Percentiles rank a stretch among this genome's conserved stretches.
phyloP scores from a whole-genome alignment of 2,797 vertebrate species.

The Stomatorhinus walkeri region DNA sequence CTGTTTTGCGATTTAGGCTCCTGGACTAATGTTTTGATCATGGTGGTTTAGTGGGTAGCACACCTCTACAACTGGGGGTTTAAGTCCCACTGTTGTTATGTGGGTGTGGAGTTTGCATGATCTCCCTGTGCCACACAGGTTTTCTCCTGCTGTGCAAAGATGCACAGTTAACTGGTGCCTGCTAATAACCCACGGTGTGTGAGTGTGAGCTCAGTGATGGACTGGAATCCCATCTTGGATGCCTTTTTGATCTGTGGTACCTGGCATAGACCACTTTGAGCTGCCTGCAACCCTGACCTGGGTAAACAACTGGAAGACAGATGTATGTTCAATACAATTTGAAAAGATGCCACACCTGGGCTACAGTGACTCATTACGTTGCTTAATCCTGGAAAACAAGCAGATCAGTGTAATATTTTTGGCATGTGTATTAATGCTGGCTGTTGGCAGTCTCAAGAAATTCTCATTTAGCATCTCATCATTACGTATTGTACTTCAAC shows the following conservation, averaged over 20 bases:
- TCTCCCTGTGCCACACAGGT: neutral
- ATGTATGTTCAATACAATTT: neutral
- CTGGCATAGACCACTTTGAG: neutral
- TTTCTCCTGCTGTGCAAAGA: neutral
- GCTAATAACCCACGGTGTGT: neutral
- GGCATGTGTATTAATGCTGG: neutral
- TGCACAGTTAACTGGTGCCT: neutral
- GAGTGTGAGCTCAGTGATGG: neutral
- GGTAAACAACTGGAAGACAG: neutral
- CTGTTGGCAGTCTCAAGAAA: neutral
- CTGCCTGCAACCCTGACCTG: neutral
- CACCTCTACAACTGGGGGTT: neutral
- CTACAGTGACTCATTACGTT: neutral
- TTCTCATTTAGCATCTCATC: neutral
- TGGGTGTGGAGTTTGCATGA: neutral
- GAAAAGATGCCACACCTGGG: neutral
- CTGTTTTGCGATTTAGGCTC: neutral
- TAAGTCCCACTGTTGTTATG: neutral
- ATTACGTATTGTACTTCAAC: neutral
- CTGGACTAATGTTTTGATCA: neutral
- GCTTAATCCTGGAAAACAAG: neutral
- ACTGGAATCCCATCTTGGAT: neutral
- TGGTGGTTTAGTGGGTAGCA: neutral
- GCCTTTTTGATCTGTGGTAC: neutral
- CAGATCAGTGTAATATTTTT: neutral